Conservation (phyloP, 2,797 vertebrate species). For the Rhyacichthys aspro region DNA sequence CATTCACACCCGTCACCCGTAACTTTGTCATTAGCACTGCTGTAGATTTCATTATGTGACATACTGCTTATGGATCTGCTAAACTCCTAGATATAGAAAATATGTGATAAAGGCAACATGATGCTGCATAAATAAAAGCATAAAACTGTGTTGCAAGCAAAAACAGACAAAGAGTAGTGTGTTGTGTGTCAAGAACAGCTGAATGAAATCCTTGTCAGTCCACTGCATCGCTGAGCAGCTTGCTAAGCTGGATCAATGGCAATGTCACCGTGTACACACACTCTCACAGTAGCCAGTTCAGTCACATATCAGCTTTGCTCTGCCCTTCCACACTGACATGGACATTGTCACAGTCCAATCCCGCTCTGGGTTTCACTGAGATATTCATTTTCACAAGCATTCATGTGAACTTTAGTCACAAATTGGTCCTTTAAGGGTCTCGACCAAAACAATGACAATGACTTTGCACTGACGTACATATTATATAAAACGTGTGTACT, state of each 20-base stretch:
- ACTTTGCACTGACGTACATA: too few relatives aligned
- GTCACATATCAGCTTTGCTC: constrained; percentile 64
- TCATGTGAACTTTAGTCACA: not conserved
- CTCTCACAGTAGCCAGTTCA: constrained; percentile 49
- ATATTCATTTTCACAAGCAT: not conserved
- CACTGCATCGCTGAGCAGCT: constrained; percentile 68
- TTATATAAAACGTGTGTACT: too few relatives aligned
- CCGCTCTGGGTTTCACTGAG: constrained; percentile 12
- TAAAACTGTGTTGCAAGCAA: constrained; percentile 42
- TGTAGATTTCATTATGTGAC: too few relatives aligned
- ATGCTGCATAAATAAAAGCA: constrained; percentile 28
- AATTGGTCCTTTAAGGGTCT: not conserved
- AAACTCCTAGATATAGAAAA: constrained; percentile 15
- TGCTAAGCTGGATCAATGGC: constrained; percentile 78
- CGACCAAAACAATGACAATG: too few relatives aligned
- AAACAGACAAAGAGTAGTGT: constrained; percentile 53
- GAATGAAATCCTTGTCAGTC: constrained; percentile 77
- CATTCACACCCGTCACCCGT: constrained; percentile 18
- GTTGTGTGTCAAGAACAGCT: constrained; percentile 72
- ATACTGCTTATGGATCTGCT: not conserved
- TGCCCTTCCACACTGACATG: constrained; percentile 45
- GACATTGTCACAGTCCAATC: constrained; percentile 54
- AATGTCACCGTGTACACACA: constrained; percentile 61
- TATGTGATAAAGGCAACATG: constrained; percentile 9
- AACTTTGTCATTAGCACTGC: constrained; percentile 30